Base-by-base conservation (phyloP, 2,888 invertebrate species). In the Leucoma salicis region DNA sequence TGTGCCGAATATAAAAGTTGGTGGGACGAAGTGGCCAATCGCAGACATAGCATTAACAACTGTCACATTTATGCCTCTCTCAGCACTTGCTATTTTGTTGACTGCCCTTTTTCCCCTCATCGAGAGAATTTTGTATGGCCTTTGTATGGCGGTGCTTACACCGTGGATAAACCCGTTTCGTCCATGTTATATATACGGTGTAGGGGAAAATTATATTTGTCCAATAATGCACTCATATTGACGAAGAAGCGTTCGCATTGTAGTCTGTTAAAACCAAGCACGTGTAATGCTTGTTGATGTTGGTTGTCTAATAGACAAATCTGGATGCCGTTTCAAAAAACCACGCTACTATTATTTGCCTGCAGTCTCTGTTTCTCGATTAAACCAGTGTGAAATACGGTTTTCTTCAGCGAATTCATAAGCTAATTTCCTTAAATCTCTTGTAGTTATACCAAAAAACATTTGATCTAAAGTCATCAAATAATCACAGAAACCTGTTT, bases 91-190 rank as follows among this genome's bases (percentile, higher is more conserved):
- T 36, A 68, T 13, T 16, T 63, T 39, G 7, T 57, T 67, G 16
- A 77, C 60, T 53, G 72, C 67, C 25, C 56, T 38, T 59, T 71
- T 70, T 6, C 74, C 74, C 49, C 60, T 59, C 3, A 34, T 48
- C 5, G 61, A 60, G 21, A 75, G 42, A 13, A 74, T 54, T 47
- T 66, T 39, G 6, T 60, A 49, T 29, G 63, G 56, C 46, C 61
- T 61, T 10, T 52, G n/a, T n/a, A n/a, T n/a, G n/a, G 61, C 44
- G 59, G 71, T 5, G n/a, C n/a, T n/a, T n/a, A n/a, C n/a, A 74
- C 69, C 8, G 66, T 56, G 15, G 66, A 47, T 10, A 78, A 45
- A 4, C 74, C 75, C n/a, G 70, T 73, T 53, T 76, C 74, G 42
- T 77, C 70, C 0, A 74, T 66, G 42, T 74, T 78, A 40, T 58